Conservation (phyloP, 2,888 invertebrate genomes). For the Molorchus minor region DNA sequence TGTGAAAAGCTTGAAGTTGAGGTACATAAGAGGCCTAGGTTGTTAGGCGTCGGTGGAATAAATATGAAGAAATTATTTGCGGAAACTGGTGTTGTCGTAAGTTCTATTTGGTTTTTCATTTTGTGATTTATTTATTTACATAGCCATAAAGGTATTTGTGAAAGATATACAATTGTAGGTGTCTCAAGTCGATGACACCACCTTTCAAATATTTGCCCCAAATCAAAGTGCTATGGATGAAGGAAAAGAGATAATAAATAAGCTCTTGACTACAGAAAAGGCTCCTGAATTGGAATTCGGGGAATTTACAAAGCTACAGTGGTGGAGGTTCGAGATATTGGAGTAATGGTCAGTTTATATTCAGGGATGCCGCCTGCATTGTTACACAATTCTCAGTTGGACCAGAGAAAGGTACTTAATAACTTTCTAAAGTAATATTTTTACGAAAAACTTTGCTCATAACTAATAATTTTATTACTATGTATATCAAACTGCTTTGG, state of each 20-base stretch:
- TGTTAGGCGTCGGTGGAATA: constrained; percentile 85
- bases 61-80: constrained; percentile 86
- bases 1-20: constrained; percentile 84
- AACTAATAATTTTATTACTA: too few relatives aligned
- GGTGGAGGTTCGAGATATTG: constrained; percentile 87
- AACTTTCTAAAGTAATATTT: too few relatives aligned
- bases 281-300: constrained; percentile 91
- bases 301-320: constrained; percentile 90
- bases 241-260: constrained; percentile 81
- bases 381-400: constrained; percentile 91
- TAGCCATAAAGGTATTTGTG: constrained; percentile 1
- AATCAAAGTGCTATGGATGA: constrained; percentile 88
- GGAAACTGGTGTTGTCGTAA: constrained; percentile 87
- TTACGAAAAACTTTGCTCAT: too few relatives aligned
- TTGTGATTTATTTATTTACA: not conserved
- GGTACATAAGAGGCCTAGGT: constrained; percentile 77
- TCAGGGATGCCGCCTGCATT: constrained; percentile 84
- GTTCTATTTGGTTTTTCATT: too few relatives aligned
- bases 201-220: constrained; percentile 89
- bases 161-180: constrained; percentile 65
- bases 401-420: constrained; percentile 89
- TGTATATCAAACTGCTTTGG: too few relatives aligned
- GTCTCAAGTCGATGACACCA: constrained; percentile 78
- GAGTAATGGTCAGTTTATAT: constrained; percentile 90
- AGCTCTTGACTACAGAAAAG: constrained; percentile 72